Conservation (phyloP, 2,888 invertebrate species). For the Lymantria monacha region DNA sequence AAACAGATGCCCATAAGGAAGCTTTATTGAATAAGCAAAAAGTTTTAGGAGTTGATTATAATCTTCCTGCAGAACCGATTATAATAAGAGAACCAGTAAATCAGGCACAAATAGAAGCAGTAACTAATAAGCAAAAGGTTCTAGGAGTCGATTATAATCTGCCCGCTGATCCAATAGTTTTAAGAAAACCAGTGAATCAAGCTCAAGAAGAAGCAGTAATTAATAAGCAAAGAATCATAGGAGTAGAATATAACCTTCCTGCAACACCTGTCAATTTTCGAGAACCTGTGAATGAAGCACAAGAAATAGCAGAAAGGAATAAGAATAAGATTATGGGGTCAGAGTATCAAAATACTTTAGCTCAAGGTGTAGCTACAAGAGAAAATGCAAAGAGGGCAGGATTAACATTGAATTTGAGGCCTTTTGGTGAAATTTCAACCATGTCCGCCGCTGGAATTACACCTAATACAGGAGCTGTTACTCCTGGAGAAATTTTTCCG, state of each 20-base stretch:
- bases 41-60: slow-evolving; percentile 56
- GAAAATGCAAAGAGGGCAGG: slow-evolving; percentile 50
- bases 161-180: slow-evolving; percentile 39
- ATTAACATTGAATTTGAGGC: slow-evolving; percentile 68
- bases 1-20: slow-evolving; percentile 78
- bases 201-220: slow-evolving; percentile 68
- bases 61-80: neutral
- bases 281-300: slow-evolving; percentile 43
- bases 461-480: slow-evolving; percentile 53
- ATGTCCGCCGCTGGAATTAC: slow-evolving; percentile 37
- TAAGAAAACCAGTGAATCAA: slow-evolving; percentile 54
- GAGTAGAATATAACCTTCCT: slow-evolving; percentile 37
- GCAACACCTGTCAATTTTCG: neutral
- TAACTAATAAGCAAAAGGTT: slow-evolving; percentile 76
- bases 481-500: slow-evolving; percentile 69
- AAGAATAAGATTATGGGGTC: slow-evolving; percentile 72
- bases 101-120: slow-evolving; percentile 65
- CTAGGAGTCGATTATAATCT: slow-evolving; percentile 69
- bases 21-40: slow-evolving; percentile 84
- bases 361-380: slow-evolving; percentile 6
- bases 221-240: slow-evolving; percentile 53
- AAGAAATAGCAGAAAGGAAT: slow-evolving; percentile 69
- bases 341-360: neutral
- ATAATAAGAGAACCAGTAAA: slow-evolving; percentile 11
- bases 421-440: slow-evolving; percentile 44